A percentile compares a stretch with the other conserved stretches of the same genome.
Evolutionary conservation across 1,140 invertebrate species (phyloP).

Genomic region (Apocrypta bakeri): DNA sequence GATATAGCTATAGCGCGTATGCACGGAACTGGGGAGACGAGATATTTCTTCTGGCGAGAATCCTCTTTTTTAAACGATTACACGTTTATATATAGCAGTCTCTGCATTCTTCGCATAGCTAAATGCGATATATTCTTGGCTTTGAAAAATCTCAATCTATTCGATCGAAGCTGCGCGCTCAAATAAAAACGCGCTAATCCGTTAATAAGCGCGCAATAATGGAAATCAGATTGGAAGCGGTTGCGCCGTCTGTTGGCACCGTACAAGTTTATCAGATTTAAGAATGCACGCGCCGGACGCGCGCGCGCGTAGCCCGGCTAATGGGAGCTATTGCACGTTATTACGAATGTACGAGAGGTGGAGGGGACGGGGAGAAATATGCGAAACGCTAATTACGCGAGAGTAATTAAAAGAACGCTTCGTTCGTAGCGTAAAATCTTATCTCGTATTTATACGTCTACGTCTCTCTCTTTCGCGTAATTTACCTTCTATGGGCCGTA

Average conservation of each 20-base stretch:
- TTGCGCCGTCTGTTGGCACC: slow-evolving; percentile 11
- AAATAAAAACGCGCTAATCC: neutral
- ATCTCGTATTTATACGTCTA: neutral
- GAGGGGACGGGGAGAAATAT: neutral
- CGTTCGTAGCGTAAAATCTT: neutral
- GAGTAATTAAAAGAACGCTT: neutral
- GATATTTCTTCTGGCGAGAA: neutral
- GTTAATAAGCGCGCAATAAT: neutral
- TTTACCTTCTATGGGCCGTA: neutral
- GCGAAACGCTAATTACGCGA: neutral
- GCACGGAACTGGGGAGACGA: slow-evolving; percentile 9
- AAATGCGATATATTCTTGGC: no score
- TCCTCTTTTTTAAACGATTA: no score
- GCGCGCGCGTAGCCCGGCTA: neutral
- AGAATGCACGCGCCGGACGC: neutral
- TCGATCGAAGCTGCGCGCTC: no score
- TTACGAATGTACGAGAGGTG: neutral
- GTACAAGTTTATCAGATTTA: slow-evolving; percentile 21
- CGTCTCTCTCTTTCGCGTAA: neutral
- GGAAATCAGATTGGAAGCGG: slow-evolving; percentile 12
- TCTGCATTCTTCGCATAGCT: no score
- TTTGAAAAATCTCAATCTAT: no score
- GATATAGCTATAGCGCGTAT: neutral
- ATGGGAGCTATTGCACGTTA: neutral
- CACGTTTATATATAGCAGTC: no score